Evolutionary conservation across 2,888 invertebrate species (phyloP).

Genomic region (Caenorhabditis sulstoni): DNA sequence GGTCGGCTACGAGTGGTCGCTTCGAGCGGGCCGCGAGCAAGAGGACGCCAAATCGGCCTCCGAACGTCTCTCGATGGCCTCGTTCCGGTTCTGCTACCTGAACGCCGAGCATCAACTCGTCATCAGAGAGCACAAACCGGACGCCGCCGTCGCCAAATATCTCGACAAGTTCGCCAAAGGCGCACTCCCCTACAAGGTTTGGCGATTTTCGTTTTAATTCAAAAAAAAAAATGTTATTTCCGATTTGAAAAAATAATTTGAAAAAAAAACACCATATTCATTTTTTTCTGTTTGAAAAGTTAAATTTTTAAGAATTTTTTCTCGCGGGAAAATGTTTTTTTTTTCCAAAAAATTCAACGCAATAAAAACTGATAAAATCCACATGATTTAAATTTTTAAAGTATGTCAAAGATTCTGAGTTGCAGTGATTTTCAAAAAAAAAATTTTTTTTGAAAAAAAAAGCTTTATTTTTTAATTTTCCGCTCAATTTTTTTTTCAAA

Average conservation of each 20-base stretch:
- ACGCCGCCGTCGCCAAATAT: slow-evolving; percentile 43
- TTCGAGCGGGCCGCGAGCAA: slow-evolving; percentile 63
- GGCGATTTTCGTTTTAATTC: too few species aligned
- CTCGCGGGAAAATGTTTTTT: too few species aligned
- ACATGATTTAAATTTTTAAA: background rate
- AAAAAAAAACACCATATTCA: background rate
- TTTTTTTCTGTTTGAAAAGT: background rate
- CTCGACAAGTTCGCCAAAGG: slow-evolving; percentile 63
- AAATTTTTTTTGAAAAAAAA: slow-evolving; percentile 1
- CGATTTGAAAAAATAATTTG: background rate
- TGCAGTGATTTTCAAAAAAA: too few species aligned
- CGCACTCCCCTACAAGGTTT: slow-evolving; percentile 61
- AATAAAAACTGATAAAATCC: too few species aligned
- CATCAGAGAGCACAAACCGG: slow-evolving; percentile 51
- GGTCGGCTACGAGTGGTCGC: slow-evolving; percentile 67
- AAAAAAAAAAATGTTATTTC: background rate
- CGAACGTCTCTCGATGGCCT: slow-evolving; percentile 54
- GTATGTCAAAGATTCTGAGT: too few species aligned
- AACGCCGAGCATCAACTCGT: slow-evolving; percentile 63
- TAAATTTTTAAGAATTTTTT: background rate
- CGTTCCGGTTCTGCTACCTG: slow-evolving; percentile 62
- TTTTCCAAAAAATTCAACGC: too few species aligned
- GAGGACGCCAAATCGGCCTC: slow-evolving; percentile 62
- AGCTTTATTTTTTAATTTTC: background rate
- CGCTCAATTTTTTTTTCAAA: too few species aligned